These are phyloP conservation scores for Apotomis betuletana DNA, from an alignment of 2,888 invertebrate species.

Conservation along the genomic window DNA sequence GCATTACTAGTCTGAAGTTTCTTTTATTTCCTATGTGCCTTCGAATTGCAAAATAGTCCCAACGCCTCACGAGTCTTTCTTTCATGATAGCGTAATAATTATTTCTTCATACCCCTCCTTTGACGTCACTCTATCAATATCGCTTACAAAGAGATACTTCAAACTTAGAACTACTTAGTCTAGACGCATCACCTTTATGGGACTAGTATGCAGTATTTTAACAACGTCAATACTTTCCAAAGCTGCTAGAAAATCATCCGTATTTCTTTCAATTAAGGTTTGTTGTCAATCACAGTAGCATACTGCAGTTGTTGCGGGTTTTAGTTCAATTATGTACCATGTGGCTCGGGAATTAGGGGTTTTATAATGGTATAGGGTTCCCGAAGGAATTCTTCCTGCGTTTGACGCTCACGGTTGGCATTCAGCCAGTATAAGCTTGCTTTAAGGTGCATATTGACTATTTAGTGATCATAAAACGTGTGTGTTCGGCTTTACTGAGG, in stretches of 20 bases:
- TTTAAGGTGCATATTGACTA: slow-evolving; percentile 32
- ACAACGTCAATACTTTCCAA: slow-evolving; percentile 18
- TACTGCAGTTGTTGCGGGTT: background rate
- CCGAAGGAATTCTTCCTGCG: slow-evolving; percentile 24
- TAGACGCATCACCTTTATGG: slow-evolving; percentile 36
- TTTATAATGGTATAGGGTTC: slow-evolving; percentile 4
- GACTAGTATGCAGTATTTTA: slow-evolving; percentile 34
- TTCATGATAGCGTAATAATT: background rate
- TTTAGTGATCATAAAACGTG: slow-evolving; percentile 32
- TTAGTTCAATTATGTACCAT: slow-evolving; percentile 17
- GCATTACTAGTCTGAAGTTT: too few species aligned
- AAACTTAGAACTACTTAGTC: slow-evolving; percentile 38
- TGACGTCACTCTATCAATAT: slow-evolving; percentile 21
- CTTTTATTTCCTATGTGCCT: too few species aligned
- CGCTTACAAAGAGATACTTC: slow-evolving; percentile 36
- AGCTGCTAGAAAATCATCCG: background rate
- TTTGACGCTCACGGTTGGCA: slow-evolving; percentile 32
- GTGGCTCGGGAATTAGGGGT: slow-evolving; percentile 7
- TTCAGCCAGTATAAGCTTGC: slow-evolving; percentile 26
- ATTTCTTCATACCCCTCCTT: background rate
- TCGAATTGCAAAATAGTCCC: too few species aligned
- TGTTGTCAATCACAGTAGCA: background rate
- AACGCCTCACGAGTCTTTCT: too few species aligned
- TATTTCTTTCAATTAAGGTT: slow-evolving; percentile 1
- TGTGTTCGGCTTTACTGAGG: slow-evolving; percentile 13